Evolutionary conservation across 2,113 vertebrate species (phyloP).

Genomic region (Martes martes): DNA sequence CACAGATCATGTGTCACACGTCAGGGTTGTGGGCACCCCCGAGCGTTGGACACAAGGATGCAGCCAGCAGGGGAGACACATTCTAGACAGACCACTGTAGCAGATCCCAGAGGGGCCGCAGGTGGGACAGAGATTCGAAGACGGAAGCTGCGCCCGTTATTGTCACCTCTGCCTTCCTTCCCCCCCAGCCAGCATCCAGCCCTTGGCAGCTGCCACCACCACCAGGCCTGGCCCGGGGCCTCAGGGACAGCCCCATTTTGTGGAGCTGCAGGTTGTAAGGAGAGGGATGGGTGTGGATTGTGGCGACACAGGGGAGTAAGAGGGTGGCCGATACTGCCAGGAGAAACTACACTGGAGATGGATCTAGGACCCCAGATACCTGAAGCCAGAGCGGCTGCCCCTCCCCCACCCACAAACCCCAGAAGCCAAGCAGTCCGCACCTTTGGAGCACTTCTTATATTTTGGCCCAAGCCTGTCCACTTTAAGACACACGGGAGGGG

Average conservation of each 20-base stretch:
- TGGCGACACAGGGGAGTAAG: not conserved
- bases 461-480: not conserved
- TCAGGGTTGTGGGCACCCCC: not conserved
- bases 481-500: not conserved
- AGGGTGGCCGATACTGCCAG: not conserved
- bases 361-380: not conserved
- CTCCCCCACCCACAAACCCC: not conserved
- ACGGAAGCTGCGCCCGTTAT: not conserved
- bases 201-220: not conserved
- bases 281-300: not conserved
- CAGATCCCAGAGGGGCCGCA: not conserved
- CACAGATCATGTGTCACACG: fast-evolving
- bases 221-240: not conserved
- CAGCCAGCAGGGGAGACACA: not conserved
- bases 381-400: not conserved
- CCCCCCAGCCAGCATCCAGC: too few relatives aligned
- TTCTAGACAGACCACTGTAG: not conserved
- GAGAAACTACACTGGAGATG: not conserved
- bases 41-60: not conserved
- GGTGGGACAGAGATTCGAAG: not conserved
- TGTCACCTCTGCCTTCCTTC: not conserved
- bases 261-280: not conserved
- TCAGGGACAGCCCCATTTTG: too few relatives aligned
- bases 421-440: fast-evolving
- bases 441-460: not conserved